phyloP scores from a whole-genome alignment of 2,888 invertebrate genomes.

The Noctua janthe region DNA sequence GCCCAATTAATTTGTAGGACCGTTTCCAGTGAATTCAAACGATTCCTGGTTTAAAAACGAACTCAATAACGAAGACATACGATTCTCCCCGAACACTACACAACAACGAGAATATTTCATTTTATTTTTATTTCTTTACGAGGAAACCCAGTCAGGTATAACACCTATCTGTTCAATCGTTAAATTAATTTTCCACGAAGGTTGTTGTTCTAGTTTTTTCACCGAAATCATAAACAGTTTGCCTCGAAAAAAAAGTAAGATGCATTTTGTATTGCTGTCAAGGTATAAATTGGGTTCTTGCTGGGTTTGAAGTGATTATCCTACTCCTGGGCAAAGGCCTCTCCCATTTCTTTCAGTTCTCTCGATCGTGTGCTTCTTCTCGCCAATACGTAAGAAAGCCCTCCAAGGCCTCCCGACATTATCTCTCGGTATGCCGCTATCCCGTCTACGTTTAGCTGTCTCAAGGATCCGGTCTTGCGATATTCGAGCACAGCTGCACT shows the following conservation, averaged over 20 bases:
- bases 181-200: conserved; percentile 8
- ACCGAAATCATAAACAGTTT: conserved; percentile 2
- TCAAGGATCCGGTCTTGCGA: no score
- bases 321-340: background rate
- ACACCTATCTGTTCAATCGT: background rate
- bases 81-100: background rate
- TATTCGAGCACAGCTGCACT: no score
- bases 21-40: background rate
- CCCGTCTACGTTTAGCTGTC: background rate
- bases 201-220: background rate
- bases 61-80: background rate
- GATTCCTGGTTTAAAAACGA: background rate
- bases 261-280: background rate
- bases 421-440: background rate
- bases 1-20: background rate
- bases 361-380: no score
- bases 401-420: background rate
- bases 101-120: background rate
- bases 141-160: background rate
- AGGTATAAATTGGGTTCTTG: background rate
- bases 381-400: background rate
- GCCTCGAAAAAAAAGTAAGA: conserved; percentile 13
- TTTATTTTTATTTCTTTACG: background rate
- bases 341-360: background rate
- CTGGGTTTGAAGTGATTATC: background rate